phyloP scores from a whole-genome alignment of 2,113 vertebrate species.

The Microtus ochrogaster region DNA sequence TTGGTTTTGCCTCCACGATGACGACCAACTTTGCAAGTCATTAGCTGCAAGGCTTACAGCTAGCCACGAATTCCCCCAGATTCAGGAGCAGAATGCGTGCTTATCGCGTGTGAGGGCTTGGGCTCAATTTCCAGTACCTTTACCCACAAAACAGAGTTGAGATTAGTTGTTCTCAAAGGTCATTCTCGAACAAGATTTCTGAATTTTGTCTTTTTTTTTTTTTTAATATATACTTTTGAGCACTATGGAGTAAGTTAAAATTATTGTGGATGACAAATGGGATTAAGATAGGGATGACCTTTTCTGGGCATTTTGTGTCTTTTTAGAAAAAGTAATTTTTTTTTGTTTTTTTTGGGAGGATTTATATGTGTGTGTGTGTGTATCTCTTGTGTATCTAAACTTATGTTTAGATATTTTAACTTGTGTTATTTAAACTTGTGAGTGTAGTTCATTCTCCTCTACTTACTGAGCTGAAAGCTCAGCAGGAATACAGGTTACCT shows the following conservation, averaged over 20 bases:
- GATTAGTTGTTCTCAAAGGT: neutral
- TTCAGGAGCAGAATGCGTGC: neutral
- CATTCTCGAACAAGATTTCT: neutral
- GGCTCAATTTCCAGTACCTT: neutral
- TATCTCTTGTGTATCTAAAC: neutral
- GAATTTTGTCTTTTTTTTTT: neutral
- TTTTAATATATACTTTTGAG: neutral
- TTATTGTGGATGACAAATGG: neutral
- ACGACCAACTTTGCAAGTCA: slow-evolving; percentile 57
- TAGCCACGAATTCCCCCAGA: neutral
- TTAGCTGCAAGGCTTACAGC: slow-evolving; percentile 31
- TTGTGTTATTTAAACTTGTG: neutral
- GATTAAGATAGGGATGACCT: neutral
- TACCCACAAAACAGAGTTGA: neutral
- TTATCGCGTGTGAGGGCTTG: neutral
- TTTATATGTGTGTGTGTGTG: neutral
- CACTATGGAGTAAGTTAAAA: neutral
- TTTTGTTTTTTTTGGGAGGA: neutral
- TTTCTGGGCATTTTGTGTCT: neutral
- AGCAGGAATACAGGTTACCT: neutral
- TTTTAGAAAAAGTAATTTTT: neutral
- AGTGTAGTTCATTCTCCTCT: neutral
- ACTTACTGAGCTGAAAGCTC: neutral
- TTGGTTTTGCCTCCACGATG: slow-evolving; percentile 52
- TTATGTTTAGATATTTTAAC: no score